Conservation (phyloP, 2,113 vertebrate genomes). For the Cyphomyrus discorhynchus region DNA sequence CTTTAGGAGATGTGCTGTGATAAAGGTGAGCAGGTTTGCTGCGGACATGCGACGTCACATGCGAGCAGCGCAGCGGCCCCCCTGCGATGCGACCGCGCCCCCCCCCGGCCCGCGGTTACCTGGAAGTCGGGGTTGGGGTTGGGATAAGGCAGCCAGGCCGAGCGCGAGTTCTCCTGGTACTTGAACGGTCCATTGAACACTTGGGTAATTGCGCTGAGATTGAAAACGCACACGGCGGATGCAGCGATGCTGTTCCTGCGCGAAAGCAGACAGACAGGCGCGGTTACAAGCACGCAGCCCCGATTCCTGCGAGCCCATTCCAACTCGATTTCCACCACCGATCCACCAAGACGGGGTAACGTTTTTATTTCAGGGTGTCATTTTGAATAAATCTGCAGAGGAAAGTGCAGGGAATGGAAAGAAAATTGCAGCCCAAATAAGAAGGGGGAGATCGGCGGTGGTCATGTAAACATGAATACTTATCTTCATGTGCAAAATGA, state of each 20-base stretch:
- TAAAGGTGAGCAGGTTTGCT: neutral
- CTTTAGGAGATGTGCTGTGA: neutral
- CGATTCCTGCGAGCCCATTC: neutral
- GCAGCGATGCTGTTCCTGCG: slow-evolving; percentile 88
- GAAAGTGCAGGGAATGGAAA: neutral
- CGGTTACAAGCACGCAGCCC: neutral
- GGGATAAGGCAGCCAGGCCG: slow-evolving; percentile 83
- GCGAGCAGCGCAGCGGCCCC: neutral
- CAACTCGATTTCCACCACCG: neutral
- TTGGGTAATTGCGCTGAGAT: slow-evolving; percentile 81
- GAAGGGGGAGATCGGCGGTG: neutral
- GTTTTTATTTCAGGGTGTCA: neutral
- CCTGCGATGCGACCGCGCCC: slow-evolving; percentile 24
- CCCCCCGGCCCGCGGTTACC: slow-evolving; percentile 51
- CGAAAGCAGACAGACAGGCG: neutral
- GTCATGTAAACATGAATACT: neutral
- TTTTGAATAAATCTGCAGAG: neutral
- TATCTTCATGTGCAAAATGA: neutral
- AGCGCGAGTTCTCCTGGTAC: slow-evolving; percentile 90
- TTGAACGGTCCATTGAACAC: slow-evolving; percentile 88
- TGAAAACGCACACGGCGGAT: slow-evolving; percentile 90
- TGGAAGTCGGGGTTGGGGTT: slow-evolving; percentile 93
- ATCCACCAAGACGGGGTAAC: neutral
- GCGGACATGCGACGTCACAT: neutral
- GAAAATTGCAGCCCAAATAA: neutral